A percentile compares a stretch with the other conserved stretches of the same genome.
phyloP scores from a whole-genome alignment of 1,140 invertebrate genomes.

The Homarus americanus region DNA sequence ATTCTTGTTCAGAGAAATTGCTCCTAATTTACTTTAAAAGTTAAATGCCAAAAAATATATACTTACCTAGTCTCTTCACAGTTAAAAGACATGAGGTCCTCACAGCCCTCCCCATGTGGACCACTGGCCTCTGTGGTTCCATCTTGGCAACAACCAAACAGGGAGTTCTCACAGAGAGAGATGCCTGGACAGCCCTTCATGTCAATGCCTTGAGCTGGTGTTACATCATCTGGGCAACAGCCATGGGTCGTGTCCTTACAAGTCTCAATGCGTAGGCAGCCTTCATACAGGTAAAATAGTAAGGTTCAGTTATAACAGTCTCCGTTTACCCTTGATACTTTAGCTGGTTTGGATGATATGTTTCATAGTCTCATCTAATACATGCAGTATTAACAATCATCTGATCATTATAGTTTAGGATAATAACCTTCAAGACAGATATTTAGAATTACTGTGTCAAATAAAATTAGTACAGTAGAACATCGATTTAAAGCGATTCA shows the following conservation, averaged over 20 bases:
- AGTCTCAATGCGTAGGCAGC: slow-evolving; percentile 53
- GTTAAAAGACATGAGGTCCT: slow-evolving; percentile 80
- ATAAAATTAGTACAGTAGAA: too few relatives aligned
- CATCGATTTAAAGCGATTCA: too few relatives aligned
- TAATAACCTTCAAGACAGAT: too few relatives aligned
- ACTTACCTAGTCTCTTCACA: slow-evolving; percentile 85
- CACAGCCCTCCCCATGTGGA: slow-evolving; percentile 86
- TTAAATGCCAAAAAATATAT: too few relatives aligned
- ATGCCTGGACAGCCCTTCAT: slow-evolving; percentile 77
- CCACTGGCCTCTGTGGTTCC: slow-evolving; percentile 81
- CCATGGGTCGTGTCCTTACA: slow-evolving; percentile 78
- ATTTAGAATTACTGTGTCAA: background rate
- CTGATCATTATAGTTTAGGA: too few relatives aligned
- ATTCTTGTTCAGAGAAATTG: too few relatives aligned
- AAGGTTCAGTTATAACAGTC: too few relatives aligned
- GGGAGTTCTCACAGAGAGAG: slow-evolving; percentile 55
- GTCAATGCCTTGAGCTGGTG: slow-evolving; percentile 78
- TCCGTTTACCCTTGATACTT: too few relatives aligned
- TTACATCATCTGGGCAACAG: slow-evolving; percentile 80
- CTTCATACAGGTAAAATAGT: background rate
- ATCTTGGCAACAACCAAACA: slow-evolving; percentile 77
- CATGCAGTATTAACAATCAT: too few relatives aligned
- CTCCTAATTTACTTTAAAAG: too few relatives aligned
- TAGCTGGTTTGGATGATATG: too few relatives aligned
- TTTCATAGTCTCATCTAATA: background rate